A percentile compares a stretch with the other conserved stretches of the same genome.
Evolutionary conservation across 2,797 vertebrate genomes (phyloP).

Genomic region (Melanotaenia nigrans): DNA sequence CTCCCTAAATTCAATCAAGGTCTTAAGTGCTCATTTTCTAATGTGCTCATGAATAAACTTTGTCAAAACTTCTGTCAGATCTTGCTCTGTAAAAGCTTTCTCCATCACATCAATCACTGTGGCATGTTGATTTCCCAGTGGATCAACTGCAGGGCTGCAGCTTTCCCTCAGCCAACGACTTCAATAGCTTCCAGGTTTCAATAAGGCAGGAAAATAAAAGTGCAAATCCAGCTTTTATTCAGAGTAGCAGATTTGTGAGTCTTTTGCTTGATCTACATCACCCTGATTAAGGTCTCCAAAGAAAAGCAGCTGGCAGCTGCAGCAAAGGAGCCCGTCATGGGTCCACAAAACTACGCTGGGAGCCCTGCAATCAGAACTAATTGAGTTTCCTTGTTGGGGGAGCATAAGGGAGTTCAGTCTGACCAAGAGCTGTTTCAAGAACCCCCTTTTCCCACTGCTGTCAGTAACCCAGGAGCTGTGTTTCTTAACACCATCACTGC

Average conservation of each 20-base stretch:
- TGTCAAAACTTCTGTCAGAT: conserved; percentile 48
- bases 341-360: conserved; percentile 57
- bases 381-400: conserved; percentile 64
- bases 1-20: conserved; percentile 21
- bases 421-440: conserved; percentile 52
- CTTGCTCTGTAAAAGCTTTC: conserved; percentile 43
- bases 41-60: conserved; percentile 46
- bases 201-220: conserved; percentile 72
- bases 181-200: conserved; percentile 76
- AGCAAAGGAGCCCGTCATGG: conserved; percentile 65
- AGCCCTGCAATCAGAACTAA: conserved; percentile 71
- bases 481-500: conserved; percentile 52
- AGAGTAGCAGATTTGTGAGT: conserved; percentile 70
- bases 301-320: conserved; percentile 72
- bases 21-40: conserved; percentile 26
- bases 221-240: conserved; percentile 77
- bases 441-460: conserved; percentile 49
- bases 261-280: conserved; percentile 71
- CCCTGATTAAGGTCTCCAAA: conserved; percentile 69
- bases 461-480: conserved; percentile 43
- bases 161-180: conserved; percentile 56
- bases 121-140: conserved; percentile 59
- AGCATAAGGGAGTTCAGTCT: conserved; percentile 48
- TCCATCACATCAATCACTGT: conserved; percentile 65
- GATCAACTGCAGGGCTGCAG: conserved; percentile 55